Evolutionary conservation across 1,140 invertebrate genomes (phyloP).

Genomic region (Zaprionus africanus): DNA sequence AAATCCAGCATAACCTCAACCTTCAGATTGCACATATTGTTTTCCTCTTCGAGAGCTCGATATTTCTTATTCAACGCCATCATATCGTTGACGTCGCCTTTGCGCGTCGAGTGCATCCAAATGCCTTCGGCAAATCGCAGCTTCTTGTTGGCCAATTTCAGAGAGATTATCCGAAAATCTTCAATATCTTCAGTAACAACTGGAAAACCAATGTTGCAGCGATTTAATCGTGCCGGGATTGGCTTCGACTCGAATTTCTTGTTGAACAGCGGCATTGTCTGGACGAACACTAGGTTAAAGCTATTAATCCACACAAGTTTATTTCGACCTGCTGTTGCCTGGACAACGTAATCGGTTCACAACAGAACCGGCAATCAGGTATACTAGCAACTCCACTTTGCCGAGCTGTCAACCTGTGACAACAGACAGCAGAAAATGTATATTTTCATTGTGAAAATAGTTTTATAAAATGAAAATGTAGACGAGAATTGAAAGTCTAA

Average conservation of each 20-base stretch:
- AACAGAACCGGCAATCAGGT: neutral
- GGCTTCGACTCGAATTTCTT: constrained; percentile 82
- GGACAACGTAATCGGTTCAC: constrained; percentile 52
- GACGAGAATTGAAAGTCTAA: neutral
- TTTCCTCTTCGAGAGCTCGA: constrained; percentile 76
- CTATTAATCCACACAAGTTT: neutral
- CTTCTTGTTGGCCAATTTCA: constrained; percentile 79
- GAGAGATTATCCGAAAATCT: constrained; percentile 69
- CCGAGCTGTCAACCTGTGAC: constrained; percentile 42
- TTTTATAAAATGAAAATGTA: neutral
- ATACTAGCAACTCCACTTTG: constrained; percentile 7
- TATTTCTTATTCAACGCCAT: constrained; percentile 71
- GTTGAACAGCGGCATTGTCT: constrained; percentile 76
- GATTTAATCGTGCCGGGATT: constrained; percentile 62
- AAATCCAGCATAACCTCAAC: constrained; percentile 81
- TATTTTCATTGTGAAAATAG: constrained; percentile 2
- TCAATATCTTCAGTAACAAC: constrained; percentile 71
- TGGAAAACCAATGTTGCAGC: constrained; percentile 73
- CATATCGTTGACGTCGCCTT: constrained; percentile 75
- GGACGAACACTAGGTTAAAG: constrained; percentile 15
- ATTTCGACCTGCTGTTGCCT: constrained; percentile 51
- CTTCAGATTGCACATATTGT: constrained; percentile 80
- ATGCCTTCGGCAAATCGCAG: constrained; percentile 80
- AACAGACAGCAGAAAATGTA: constrained; percentile 25
- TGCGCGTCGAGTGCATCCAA: constrained; percentile 76